Base-by-base conservation (phyloP, 2,113 vertebrate genomes). In the Poeciliopsis prolifica region DNA sequence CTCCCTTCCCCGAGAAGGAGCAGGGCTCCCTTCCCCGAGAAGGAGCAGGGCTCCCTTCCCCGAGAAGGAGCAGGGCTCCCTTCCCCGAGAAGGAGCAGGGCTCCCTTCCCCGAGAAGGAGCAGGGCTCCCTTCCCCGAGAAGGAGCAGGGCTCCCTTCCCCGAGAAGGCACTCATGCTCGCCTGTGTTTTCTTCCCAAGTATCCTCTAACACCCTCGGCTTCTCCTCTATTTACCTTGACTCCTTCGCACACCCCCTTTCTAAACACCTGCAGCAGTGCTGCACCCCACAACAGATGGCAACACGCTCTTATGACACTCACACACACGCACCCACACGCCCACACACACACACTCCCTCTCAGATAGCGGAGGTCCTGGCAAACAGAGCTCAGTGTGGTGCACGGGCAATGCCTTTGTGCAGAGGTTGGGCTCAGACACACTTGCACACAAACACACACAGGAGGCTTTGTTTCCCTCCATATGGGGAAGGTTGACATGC, bases 351-450 rank as follows among this genome's bases (percentile, higher is more conserved):
- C 74, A 29, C 3, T 33, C n/a, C n/a, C 65, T 40, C 17, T 67
- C 92, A 91, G 91, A 94, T 95, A 94, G 89, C 91, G 89, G 92
- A 90, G 93, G 92, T 92, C 92, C 95, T 81, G 94, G 94, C 95
- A 95, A 95, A 94, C 92, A 85, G 73, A 82, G 76, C 73, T 67
- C 80, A 72, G 66, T 72, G 78, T 71, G 86, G 80, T 51, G 72
- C 82, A 87, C 79, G 88, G 84, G 80, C 84, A 87, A 86, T 75
- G 87, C 79, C 84, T 89, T 92, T 92, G 92, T 92, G 85, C 84
- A 87, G 87, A 88, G 87, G 79, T 68, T 84, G 85, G 85, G 86
- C 83, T 86, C 72, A 81, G 61, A 75, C 69, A 74, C 74, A 71
- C 76, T 78, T 64, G 63, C 77, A 68, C 62, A 67, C 24, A 30